These are phyloP conservation scores for Harlomillsia oculata DNA, from an alignment of 1,140 invertebrate species.

Conservation along the genomic window DNA sequence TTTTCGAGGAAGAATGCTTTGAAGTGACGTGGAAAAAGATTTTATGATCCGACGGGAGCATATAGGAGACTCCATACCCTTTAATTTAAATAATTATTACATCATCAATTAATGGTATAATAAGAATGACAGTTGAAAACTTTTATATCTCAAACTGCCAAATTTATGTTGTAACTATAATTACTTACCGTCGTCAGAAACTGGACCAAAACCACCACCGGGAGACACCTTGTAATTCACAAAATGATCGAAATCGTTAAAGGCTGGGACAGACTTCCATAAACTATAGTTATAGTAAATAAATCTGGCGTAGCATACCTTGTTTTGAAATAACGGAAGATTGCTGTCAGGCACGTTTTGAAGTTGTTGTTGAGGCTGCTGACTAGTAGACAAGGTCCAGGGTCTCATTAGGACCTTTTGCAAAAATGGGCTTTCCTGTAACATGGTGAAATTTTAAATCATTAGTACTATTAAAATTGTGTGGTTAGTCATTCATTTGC, in stretches of 20 bases:
- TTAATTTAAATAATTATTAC: too few species aligned
- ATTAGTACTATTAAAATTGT: not conserved
- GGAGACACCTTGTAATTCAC: slow-evolving; percentile 37
- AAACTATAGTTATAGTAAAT: not conserved
- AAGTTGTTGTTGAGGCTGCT: slow-evolving; percentile 48
- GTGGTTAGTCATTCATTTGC: not conserved
- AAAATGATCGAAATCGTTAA: too few species aligned
- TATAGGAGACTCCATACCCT: slow-evolving; percentile 48
- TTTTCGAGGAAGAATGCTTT: slow-evolving; percentile 41
- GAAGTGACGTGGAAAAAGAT: slow-evolving; percentile 48
- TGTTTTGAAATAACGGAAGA: slow-evolving; percentile 41
- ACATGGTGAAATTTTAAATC: slow-evolving; percentile 6
- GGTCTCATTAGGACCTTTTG: slow-evolving; percentile 44
- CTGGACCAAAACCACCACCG: slow-evolving; percentile 49
- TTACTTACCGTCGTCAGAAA: slow-evolving; percentile 47
- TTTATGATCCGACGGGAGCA: slow-evolving; percentile 45
- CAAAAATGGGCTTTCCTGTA: slow-evolving; percentile 44
- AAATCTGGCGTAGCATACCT: slow-evolving; percentile 34
- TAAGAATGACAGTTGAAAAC: too few species aligned
- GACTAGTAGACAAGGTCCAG: slow-evolving; percentile 48
- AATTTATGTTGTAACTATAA: too few species aligned
- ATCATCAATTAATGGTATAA: too few species aligned
- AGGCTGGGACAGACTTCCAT: not conserved
- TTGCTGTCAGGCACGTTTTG: slow-evolving; percentile 43
- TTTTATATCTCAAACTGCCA: too few species aligned